Base-by-base conservation (phyloP, 2,888 invertebrate genomes). In the Caenorhabditis macrosperma region DNA sequence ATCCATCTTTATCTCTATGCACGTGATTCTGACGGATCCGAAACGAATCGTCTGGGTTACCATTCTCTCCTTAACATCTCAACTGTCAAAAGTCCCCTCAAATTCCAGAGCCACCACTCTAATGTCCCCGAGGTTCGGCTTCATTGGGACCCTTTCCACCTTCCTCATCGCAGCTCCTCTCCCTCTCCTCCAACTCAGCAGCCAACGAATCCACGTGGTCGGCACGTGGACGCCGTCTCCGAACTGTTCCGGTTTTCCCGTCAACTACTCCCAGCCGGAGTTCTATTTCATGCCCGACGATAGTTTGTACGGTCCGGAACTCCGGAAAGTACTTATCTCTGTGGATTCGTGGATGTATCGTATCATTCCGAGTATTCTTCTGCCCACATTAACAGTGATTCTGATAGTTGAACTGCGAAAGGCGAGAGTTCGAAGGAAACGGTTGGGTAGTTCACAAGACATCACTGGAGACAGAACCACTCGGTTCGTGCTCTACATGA, bases 401-500 rank as follows among this genome's bases (percentile, higher is more conserved):
- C 24, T 50, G 26, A 2, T 50, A 10, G 26, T 24, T 10, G 50
- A 50, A 12, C 26, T 50, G 3, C 24, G 22, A 17, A 57, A 38
- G 15, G 57, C 57, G 26, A 22, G 10, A 2, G 12, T 9, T 2
- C 3, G 52, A 26, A 17, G 22, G 22, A 33, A 12, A 10, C 0
- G 20, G 15, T 22, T 35, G 33, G 20, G 20, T 9, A 10, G 2
- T 10, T 17, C 35, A 22, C 38, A 57, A 20, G 57, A 30, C 17
- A n/a, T 30, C 17, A 28, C 10, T 2, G 38, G 20, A 15, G 5
- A 3, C 22, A 35, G 22, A 38, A 38, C 57, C 35, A 35, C 57
- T 17, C n/a, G 35, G 38, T 35, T 57, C 35, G 57, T 57, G 4
- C 20, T 57, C 12, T 17, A 4, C 4, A 57, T 57, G 57, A 57